Conservation (phyloP, 2,113 vertebrate species). For the Chaetops frenatus region DNA sequence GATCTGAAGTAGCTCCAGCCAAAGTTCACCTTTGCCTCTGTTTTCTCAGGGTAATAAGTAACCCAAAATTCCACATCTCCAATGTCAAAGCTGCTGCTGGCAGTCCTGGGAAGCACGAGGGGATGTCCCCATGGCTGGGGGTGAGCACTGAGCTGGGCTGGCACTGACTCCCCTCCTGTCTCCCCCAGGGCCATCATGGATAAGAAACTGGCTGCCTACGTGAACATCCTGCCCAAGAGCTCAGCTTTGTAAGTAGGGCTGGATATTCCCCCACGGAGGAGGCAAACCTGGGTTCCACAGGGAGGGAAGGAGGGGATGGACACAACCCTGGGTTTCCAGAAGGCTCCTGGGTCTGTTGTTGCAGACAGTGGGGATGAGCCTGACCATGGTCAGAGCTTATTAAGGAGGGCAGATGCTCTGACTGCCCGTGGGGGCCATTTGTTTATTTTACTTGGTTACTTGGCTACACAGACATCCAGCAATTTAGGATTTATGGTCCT, state of each 20-base stretch:
- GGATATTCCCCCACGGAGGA: neutral
- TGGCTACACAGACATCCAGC: neutral
- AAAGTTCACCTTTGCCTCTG: neutral
- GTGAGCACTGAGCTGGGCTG: neutral
- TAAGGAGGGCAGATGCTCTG: neutral
- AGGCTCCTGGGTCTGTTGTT: neutral
- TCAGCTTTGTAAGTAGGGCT: constrained; percentile 80
- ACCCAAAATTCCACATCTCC: neutral
- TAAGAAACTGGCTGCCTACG: constrained; percentile 79
- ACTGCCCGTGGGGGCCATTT: neutral
- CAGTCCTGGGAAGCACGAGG: neutral
- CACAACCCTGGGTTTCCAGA: neutral
- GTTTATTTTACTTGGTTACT: neutral
- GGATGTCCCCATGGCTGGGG: neutral
- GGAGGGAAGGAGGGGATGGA: neutral
- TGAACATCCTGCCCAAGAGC: constrained; percentile 82
- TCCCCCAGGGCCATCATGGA: constrained; percentile 82
- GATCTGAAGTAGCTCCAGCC: neutral
- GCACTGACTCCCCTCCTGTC: neutral
- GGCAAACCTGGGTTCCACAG: neutral
- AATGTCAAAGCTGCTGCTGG: neutral
- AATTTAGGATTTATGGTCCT: neutral
- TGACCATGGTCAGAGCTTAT: neutral
- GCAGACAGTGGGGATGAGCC: neutral
- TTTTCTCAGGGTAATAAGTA: neutral